phyloP scores from a whole-genome alignment of 2,113 vertebrate species.

The Equus przewalskii region DNA sequence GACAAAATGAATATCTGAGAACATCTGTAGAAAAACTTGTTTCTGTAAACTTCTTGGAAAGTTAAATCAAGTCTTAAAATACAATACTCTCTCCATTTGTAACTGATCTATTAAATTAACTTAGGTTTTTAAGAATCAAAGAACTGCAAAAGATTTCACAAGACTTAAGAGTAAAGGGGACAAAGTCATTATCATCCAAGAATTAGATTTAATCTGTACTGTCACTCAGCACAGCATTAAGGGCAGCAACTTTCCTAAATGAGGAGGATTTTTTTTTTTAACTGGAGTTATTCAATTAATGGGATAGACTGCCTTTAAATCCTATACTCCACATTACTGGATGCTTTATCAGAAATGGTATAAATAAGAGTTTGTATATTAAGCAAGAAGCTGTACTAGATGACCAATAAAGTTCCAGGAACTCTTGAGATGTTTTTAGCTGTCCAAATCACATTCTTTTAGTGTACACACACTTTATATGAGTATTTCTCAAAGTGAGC shows the following conservation, averaged over 20 bases:
- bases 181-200: not conserved
- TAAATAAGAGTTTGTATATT: not conserved
- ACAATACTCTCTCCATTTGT: not conserved
- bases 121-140: not conserved
- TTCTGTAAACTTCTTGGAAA: not conserved
- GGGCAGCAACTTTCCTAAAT: slow-evolving; percentile 31
- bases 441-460: not conserved
- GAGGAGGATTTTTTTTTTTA: not conserved
- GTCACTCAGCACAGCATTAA: not conserved
- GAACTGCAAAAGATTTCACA: not conserved
- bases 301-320: not conserved
- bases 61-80: not conserved
- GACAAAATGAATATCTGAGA: not conserved
- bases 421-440: not conserved
- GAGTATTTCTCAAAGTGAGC: not conserved
- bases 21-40: not conserved
- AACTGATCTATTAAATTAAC: not conserved
- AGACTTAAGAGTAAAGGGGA: not conserved
- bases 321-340: not conserved
- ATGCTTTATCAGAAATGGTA: not conserved
- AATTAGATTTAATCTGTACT: not conserved
- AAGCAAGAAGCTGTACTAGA: not conserved
- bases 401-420: not conserved
- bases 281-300: not conserved
- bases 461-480: not conserved